A percentile compares a stretch with the other conserved stretches of the same genome.
Conservation (phyloP, 2,888 invertebrate genomes). For the Pegoplata infirma region DNA sequence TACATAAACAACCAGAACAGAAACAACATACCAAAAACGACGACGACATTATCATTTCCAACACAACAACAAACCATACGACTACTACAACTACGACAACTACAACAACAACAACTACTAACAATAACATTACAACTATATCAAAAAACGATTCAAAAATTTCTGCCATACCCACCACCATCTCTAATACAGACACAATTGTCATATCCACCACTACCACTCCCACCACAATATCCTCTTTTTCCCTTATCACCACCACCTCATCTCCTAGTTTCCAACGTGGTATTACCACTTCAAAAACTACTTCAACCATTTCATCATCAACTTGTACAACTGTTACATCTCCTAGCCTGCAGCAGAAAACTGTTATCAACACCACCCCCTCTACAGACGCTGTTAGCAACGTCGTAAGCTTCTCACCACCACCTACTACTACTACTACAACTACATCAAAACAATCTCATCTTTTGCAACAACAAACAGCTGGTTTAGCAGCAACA, state of each 20-base stretch:
- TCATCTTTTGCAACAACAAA: neutral
- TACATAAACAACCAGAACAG: conserved; percentile 38
- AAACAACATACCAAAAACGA: conserved; percentile 33
- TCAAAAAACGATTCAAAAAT: neutral
- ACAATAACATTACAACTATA: conserved; percentile 8
- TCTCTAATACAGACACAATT: conserved; percentile 22
- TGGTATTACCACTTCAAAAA: conserved; percentile 43
- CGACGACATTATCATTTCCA: conserved; percentile 39
- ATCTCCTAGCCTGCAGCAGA: conserved; percentile 64
- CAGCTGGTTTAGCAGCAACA: neutral
- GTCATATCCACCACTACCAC: conserved; percentile 40
- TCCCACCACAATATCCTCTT: conserved; percentile 45
- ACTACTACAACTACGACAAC: conserved; percentile 32
- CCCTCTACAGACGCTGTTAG: conserved; percentile 59
- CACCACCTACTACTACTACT: conserved; percentile 3
- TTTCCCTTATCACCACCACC: conserved; percentile 32
- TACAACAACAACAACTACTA: conserved; percentile 14
- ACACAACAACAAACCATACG: too few relatives aligned
- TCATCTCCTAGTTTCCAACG: neutral
- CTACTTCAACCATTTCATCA: conserved; percentile 63
- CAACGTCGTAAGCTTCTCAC: conserved; percentile 52
- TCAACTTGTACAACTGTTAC: conserved; percentile 63
- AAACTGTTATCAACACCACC: conserved; percentile 59
- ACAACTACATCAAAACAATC: neutral
- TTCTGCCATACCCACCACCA: conserved; percentile 17